phyloP scores from a whole-genome alignment of 2,113 vertebrate species.

The Dromiciops gliroides region DNA sequence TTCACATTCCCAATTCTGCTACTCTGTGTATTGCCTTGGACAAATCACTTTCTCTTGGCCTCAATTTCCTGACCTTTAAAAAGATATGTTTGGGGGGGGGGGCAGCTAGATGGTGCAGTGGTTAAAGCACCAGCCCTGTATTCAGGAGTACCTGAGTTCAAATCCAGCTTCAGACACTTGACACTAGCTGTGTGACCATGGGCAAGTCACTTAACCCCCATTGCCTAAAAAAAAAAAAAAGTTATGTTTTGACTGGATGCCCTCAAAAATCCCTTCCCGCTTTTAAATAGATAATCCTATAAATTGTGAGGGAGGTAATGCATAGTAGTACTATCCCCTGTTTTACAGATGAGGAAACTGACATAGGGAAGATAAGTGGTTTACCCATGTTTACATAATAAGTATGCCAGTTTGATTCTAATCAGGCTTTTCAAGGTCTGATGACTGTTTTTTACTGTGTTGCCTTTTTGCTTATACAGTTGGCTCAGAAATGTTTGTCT shows the following conservation, averaged over 20 bases:
- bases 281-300: no score
- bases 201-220: no score
- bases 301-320: no score
- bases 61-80: not conserved
- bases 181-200: no score
- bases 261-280: no score
- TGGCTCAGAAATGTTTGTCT: not conserved
- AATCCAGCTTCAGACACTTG: no score
- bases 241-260: no score
- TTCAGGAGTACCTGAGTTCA: no score
- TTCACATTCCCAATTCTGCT: not conserved
- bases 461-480: not conserved
- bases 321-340: not conserved
- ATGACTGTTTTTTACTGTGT: not conserved
- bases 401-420: not conserved
- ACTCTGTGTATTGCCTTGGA: not conserved
- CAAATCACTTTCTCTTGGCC: not conserved
- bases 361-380: not conserved
- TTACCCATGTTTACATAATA: not conserved
- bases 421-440: not conserved
- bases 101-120: no score
- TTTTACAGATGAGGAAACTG: not conserved
- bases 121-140: no score
- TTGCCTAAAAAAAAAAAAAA: no score
- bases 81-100: no score